These are phyloP conservation scores for Leucopternis melanops DNA, from an alignment of 2,113 vertebrate species.

Conservation along the genomic window DNA sequence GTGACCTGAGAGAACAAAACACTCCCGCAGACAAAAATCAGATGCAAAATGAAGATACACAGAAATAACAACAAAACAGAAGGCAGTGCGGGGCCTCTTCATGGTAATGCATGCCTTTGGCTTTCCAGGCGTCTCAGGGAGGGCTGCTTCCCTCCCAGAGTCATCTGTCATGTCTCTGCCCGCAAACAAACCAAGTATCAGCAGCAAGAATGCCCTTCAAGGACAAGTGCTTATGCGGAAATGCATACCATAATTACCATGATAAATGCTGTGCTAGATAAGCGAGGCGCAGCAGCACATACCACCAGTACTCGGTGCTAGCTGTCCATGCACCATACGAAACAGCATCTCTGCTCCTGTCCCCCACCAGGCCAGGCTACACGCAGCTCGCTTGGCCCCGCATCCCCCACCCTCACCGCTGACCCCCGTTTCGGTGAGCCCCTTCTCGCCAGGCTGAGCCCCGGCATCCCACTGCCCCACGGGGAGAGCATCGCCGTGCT, in stretches of 20 bases:
- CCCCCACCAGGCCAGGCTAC: accelerated
- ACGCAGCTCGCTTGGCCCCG: neutral
- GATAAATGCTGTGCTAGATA: neutral
- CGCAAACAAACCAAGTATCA: neutral
- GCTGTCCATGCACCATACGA: accelerated
- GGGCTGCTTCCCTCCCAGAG: neutral
- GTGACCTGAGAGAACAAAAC: neutral
- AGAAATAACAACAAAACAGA: neutral
- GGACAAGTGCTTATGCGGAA: neutral
- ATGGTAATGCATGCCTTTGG: accelerated
- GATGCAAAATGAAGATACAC: neutral
- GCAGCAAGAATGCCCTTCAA: neutral
- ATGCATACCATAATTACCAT: neutral
- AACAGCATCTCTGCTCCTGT: neutral
- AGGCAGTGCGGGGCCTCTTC: neutral
- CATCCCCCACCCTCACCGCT: neutral
- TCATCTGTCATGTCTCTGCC: neutral
- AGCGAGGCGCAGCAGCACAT: neutral
- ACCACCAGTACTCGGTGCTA: accelerated
- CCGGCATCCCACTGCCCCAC: neutral
- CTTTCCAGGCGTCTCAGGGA: neutral
- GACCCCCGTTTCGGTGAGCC: accelerated
- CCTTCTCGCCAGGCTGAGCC: neutral
- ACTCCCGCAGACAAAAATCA: neutral
- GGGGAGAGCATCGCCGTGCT: accelerated